Evolutionary conservation across 2,888 invertebrate genomes (phyloP), one percentile per base, ranked within the genome.

Genomic region (Amorpha juglandis): DNA sequence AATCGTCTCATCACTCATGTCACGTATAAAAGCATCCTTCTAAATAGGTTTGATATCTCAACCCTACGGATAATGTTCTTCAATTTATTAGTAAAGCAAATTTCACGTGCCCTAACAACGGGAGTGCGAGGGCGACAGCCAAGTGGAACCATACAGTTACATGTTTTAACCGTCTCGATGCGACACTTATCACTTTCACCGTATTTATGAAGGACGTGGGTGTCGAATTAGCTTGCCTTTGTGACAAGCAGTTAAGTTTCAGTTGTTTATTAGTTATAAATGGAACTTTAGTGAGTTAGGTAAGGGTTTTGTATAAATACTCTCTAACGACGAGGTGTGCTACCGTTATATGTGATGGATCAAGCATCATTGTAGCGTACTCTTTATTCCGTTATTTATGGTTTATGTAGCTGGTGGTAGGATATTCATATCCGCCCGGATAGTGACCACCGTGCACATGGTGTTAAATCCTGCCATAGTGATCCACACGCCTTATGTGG

Each of bases 61-160:
- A 27, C 64, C 64, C 64, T 64, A 12, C 6, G 27, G 27, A 16
- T 33, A 53, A 64, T 47, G 66, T 63, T 47, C 48, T 67, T 67
- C 53, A 66, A 66, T 66, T n/a, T n/a, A n/a, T n/a, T 63, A 66
- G 47, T 48, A 35, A 52, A 55, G 53, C 66, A 45, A 47, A 53
- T n/a, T 63, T 53, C 55, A 66, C 52, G 65, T 42, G 45, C 16
- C 38, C 27, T 27, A 33, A 50, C 58, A 53, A 48, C 53, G 21
- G 38, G 38, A 50, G 50, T 52, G 48, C 63, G 55, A 66, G 53
- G 55, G 63, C 63, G 66, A 33, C 38, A 19, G 38, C 45, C 53
- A 53, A 45, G 58, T 58, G 58, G 16, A 42, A 16, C 38, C 42
- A 11, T 19, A 42, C 19, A 53, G 42, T 52, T 63, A 64, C 45